Base-by-base conservation (phyloP, 2,888 invertebrate species). In the Polydrusus pterygomalis region DNA sequence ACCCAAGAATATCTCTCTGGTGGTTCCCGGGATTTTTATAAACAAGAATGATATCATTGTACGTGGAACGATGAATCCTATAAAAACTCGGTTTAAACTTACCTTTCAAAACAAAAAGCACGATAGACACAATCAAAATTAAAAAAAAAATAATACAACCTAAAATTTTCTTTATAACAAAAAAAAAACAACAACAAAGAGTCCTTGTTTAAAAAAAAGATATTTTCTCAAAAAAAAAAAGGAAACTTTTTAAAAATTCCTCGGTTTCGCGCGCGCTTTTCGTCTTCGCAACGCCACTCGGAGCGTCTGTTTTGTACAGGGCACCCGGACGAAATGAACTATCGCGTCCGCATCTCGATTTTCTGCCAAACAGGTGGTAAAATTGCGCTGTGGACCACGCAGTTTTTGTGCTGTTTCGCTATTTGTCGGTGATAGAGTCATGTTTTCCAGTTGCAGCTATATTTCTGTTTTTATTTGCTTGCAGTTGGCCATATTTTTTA, bases 331-430 rank as follows among this genome's bases (percentile, higher is more conserved):
- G 69, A 56, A 72, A 45, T 72, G 70, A 74, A 68, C n/a, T 63
- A 20, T 62, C 13, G 38, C 68, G 60, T 13, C 68, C 74, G 69
- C 54, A 54, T 47, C 56, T 74, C 45, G 74, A 70, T 74, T 70
- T 69, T 74, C 64, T 43, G 56, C 7, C 74, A 20, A 74, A 74
- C 74, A 74, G 74, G 74, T 74, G 74, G 74, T 38, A 64, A 70
- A 70, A 64, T 43, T 74, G 74, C 74, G 74, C 74, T 62, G 69
- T 51, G 63, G 69, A 56, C 70, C 68, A 69, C 64, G 64, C 74
- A 74, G 47, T 69, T 63, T 70, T 15, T 54, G 17, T 54, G 45
- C 63, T 62, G 40, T 69, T 70, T 69, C 45, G 20, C 56, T 51
- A 64, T 56, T 63, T 47, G 72, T 13, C 45, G 45, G 10, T 45